Percentiles rank a stretch among this genome's conserved stretches.
Evolutionary conservation across 2,888 invertebrate species (phyloP).

Genomic region (Mesochorus sp.): DNA sequence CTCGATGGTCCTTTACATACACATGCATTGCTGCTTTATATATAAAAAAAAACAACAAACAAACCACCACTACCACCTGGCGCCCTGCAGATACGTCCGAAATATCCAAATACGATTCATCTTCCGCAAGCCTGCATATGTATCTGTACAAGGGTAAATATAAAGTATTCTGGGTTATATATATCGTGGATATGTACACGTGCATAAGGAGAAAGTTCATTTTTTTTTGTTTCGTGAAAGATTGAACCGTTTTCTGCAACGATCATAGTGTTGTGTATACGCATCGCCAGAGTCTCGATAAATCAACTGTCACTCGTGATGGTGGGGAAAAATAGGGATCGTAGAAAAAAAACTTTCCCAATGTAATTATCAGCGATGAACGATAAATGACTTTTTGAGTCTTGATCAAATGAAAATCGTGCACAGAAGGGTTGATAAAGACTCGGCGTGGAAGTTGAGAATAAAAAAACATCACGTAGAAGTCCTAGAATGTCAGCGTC

Average conservation of each 20-base stretch:
- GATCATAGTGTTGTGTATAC: slow-evolving; percentile 2
- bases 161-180: background rate
- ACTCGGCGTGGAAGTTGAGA: too few relatives aligned
- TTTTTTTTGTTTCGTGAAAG: background rate
- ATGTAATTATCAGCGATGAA: slow-evolving; percentile 17
- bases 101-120: slow-evolving; percentile 26
- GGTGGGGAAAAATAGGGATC: background rate
- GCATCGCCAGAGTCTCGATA: background rate
- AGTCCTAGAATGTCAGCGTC: too few relatives aligned
- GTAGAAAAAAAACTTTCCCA: background rate
- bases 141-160: background rate
- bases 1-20: slow-evolving; percentile 16
- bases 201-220: background rate
- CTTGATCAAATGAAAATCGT: background rate
- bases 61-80: slow-evolving; percentile 28
- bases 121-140: background rate
- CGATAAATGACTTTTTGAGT: slow-evolving; percentile 8
- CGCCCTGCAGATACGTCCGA: slow-evolving; percentile 5
- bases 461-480: too few relatives aligned
- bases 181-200: background rate
- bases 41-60: background rate
- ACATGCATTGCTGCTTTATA: background rate
- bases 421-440: background rate
- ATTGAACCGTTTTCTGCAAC: background rate
- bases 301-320: background rate